phyloP scores from a whole-genome alignment of 2,113 vertebrate genomes.

The Ameiurus melas region DNA sequence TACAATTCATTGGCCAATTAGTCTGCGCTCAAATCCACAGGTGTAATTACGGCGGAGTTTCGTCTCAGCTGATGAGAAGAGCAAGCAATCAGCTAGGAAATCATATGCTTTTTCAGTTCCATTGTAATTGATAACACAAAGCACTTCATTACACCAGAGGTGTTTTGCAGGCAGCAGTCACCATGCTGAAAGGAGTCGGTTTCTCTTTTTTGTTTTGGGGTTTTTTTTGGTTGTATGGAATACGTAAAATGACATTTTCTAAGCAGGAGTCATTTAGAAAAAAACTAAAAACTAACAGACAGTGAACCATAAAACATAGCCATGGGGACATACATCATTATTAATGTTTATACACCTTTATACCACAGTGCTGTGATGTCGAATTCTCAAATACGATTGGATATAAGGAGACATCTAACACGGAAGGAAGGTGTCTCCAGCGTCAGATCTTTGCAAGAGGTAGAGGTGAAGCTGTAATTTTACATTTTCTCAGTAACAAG shows the following conservation, averaged over 20 bases:
- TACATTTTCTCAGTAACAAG: not conserved
- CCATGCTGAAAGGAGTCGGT: not conserved
- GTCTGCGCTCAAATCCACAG: constrained; percentile 29
- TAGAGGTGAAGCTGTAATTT: not conserved
- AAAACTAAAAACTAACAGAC: not conserved
- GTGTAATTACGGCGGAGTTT: constrained; percentile 40
- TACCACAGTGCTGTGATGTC: not conserved
- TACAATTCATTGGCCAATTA: constrained; percentile 40
- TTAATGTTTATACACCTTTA: not conserved
- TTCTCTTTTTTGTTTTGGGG: not conserved
- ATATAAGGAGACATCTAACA: not conserved
- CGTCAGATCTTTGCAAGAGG: not conserved
- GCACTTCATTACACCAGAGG: constrained; percentile 20
- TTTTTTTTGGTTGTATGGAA: not conserved
- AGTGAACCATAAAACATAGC: not conserved
- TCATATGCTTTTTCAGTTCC: constrained; percentile 17
- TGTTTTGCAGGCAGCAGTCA: not conserved
- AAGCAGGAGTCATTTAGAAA: not conserved
- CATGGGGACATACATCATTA: not conserved
- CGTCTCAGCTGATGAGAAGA: constrained; percentile 12
- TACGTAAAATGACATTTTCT: not conserved
- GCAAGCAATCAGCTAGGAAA: not conserved
- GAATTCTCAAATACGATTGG: not conserved
- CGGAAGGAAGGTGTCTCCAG: not conserved
- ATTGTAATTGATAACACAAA: constrained; percentile 27